phyloP scores from a whole-genome alignment of 2,113 vertebrate species.

The Ancistrus triradiatus region DNA sequence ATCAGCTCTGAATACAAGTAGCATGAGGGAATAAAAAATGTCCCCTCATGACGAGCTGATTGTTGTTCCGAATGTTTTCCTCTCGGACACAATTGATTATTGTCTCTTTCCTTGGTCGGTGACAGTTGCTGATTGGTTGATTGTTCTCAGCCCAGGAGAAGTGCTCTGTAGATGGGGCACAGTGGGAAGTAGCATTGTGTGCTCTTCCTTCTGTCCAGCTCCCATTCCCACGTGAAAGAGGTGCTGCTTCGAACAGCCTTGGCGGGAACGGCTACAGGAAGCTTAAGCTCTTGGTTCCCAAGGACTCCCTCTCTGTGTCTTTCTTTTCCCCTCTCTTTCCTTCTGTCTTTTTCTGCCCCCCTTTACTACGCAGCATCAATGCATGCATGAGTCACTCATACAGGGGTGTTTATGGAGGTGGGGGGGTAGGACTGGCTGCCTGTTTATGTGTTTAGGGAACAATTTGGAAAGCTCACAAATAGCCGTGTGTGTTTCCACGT shows the following conservation, averaged over 20 bases:
- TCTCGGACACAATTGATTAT: slow-evolving; percentile 88
- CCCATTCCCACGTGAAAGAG: slow-evolving; percentile 98
- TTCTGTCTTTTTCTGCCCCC: slow-evolving; percentile 29
- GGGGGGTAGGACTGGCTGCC: slow-evolving; percentile 26
- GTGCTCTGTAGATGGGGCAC: slow-evolving; percentile 82
- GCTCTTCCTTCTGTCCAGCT: slow-evolving; percentile 86
- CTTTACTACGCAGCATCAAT: slow-evolving; percentile 63
- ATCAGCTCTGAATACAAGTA: no score
- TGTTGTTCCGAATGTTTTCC: slow-evolving; percentile 63
- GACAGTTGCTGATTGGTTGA: slow-evolving; percentile 96
- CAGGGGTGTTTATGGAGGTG: neutral
- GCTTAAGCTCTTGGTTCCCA: slow-evolving; percentile 75
- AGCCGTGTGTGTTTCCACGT: slow-evolving; percentile 15
- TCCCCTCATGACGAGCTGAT: slow-evolving; percentile 63
- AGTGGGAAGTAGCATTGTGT: slow-evolving; percentile 97
- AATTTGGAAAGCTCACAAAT: slow-evolving; percentile 1
- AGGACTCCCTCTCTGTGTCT: slow-evolving; percentile 54
- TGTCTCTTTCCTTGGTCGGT: slow-evolving; percentile 78
- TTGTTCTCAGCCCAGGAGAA: slow-evolving; percentile 85
- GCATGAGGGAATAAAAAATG: slow-evolving; percentile 58
- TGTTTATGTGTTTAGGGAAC: slow-evolving; percentile 10
- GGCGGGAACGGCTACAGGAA: slow-evolving; percentile 74
- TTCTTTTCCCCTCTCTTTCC: slow-evolving; percentile 22
- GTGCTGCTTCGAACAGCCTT: slow-evolving; percentile 76
- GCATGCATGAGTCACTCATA: slow-evolving; percentile 37